phyloP scores from a whole-genome alignment of 2,113 vertebrate genomes.

The rabbit (Oryctolagus cuniculus) region DNA sequence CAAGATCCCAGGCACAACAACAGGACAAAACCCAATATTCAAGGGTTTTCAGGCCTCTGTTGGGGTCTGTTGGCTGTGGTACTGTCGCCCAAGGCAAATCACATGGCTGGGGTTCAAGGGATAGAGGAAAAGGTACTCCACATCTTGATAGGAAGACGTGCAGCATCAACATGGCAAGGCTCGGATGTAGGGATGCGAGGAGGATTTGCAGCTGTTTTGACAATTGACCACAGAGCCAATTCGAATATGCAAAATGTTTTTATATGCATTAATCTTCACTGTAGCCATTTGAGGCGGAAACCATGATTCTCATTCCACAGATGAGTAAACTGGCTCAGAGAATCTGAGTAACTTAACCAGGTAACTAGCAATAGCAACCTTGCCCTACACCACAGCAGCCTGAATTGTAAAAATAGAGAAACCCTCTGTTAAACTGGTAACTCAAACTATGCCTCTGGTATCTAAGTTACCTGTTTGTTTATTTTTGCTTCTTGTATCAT shows the following conservation, averaged over 20 bases:
- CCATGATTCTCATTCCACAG: constrained; percentile 37
- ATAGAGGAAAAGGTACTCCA: not conserved
- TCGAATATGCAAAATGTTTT: constrained; percentile 48
- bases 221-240: not conserved
- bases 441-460: not conserved
- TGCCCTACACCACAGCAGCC: not conserved
- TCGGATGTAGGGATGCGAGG: not conserved
- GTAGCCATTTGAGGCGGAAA: not conserved
- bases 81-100: constrained; percentile 2
- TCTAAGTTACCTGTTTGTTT: not conserved
- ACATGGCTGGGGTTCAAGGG: not conserved
- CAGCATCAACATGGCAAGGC: not conserved
- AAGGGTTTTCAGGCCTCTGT: not conserved
- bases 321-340: constrained; percentile 2
- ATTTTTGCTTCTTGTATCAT: not conserved
- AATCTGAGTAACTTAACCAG: not conserved
- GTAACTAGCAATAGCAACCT: not conserved
- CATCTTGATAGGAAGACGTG: not conserved
- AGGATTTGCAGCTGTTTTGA: not conserved
- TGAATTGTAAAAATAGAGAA: not conserved
- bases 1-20: not conserved
- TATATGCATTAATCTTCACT: not conserved
- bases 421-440: not conserved
- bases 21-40: not conserved
- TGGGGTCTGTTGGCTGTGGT: not conserved